A percentile compares a stretch with the other conserved stretches of the same genome.
Evolutionary conservation across 2,797 vertebrate genomes (phyloP).

Genomic region (Myioborus melanocephalus): DNA sequence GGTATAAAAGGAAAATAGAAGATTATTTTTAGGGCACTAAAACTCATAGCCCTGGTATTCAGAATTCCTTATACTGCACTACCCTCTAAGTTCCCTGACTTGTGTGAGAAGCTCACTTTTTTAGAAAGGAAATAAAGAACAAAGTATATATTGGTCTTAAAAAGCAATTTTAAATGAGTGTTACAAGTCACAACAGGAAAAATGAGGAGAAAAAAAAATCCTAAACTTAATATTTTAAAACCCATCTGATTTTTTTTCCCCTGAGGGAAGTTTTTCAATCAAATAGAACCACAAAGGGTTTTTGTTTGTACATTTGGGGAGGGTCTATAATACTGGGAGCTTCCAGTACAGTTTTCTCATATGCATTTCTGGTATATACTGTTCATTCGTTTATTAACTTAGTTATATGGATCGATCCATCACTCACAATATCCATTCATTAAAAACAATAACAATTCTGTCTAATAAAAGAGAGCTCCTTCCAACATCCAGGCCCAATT

Average conservation of each 20-base stretch:
- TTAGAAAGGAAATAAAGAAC: background rate
- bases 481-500: slow-evolving; percentile 33
- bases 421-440: slow-evolving; percentile 19
- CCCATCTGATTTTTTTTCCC: background rate
- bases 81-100: background rate
- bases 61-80: background rate
- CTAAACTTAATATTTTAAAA: background rate
- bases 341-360: background rate
- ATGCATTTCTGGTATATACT: background rate
- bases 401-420: slow-evolving; percentile 18
- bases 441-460: slow-evolving; percentile 25
- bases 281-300: background rate
- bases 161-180: background rate
- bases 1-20: background rate
- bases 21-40: background rate
- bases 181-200: background rate
- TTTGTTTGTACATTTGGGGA: background rate
- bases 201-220: background rate
- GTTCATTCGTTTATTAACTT: background rate
- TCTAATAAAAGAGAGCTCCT: slow-evolving; percentile 19
- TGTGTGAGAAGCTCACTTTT: background rate
- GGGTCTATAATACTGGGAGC: background rate
- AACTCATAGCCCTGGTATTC: background rate
- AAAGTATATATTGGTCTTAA: background rate
- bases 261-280: background rate